phyloP scores from a whole-genome alignment of 2,113 vertebrate genomes.

The Tachycineta bicolor region DNA sequence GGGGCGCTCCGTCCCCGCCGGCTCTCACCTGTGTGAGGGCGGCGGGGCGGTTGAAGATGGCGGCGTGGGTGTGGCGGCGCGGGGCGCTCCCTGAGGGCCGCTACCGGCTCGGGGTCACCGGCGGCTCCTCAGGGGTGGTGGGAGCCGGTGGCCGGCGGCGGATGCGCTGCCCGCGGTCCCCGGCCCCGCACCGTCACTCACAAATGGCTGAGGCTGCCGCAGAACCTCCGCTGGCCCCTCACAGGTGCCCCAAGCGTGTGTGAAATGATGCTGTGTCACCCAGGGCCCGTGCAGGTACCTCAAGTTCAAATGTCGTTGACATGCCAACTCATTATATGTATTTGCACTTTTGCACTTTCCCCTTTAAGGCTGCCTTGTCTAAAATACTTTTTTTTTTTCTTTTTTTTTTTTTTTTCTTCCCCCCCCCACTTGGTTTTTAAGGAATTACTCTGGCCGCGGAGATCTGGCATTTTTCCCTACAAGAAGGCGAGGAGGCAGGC shows the following conservation, averaged over 20 bases:
- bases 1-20: accelerated
- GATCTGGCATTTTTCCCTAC: neutral
- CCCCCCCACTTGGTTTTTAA: neutral
- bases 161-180: neutral
- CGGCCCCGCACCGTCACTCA: accelerated
- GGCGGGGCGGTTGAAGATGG: neutral
- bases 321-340: neutral
- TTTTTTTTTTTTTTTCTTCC: too few relatives aligned
- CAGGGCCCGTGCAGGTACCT: neutral
- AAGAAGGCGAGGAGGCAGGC: neutral
- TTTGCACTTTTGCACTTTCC: neutral
- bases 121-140: accelerated
- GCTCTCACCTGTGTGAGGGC: neutral
- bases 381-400: neutral
- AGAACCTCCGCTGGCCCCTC: neutral
- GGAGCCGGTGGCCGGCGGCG: accelerated
- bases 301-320: too few relatives aligned
- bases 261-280: neutral
- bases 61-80: neutral
- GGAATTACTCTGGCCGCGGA: neutral
- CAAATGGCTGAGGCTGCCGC: neutral
- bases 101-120: neutral
- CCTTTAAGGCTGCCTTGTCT: neutral
- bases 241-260: accelerated
- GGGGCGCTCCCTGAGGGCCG: neutral